phyloP scores from a whole-genome alignment of 2,797 vertebrate genomes.

The Onychomys leucogaster region DNA sequence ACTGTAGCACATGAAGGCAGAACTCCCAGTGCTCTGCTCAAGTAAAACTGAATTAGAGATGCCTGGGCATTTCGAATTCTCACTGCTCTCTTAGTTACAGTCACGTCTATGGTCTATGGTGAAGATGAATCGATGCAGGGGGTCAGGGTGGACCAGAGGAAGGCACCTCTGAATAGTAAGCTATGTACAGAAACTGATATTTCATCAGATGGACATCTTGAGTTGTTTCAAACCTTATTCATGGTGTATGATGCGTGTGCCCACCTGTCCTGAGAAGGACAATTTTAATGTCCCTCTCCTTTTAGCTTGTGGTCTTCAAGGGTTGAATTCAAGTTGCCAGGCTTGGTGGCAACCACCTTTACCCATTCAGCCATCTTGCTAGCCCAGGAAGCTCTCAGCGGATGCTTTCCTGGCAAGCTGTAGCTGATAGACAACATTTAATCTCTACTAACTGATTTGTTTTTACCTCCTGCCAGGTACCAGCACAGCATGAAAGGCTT shows the following conservation, averaged over 20 bases:
- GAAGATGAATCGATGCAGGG: background rate
- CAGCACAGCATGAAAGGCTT: background rate
- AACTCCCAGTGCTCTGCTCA: background rate
- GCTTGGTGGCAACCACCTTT: too few relatives aligned
- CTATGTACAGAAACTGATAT: background rate
- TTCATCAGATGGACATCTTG: background rate
- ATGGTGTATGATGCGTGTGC: background rate
- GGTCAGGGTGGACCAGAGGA: rapidly evolving
- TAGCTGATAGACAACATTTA: background rate
- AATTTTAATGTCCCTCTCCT: background rate
- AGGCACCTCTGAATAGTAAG: background rate
- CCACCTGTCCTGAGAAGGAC: background rate
- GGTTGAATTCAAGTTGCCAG: background rate
- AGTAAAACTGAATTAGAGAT: background rate
- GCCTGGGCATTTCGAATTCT: background rate
- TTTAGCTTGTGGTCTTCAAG: too few relatives aligned
- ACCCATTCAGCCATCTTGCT: background rate
- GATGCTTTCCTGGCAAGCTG: background rate
- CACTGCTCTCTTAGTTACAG: background rate
- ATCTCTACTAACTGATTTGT: background rate
- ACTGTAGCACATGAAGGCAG: too few relatives aligned
- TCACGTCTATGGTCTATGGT: background rate
- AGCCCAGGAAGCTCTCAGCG: background rate
- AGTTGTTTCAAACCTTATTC: background rate
- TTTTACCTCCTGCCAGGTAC: background rate